A percentile compares a stretch with the other conserved stretches of the same genome.
These are phyloP conservation scores for Drosophila borborema DNA, from an alignment of 2,888 invertebrate genomes.

Conservation along the genomic window DNA sequence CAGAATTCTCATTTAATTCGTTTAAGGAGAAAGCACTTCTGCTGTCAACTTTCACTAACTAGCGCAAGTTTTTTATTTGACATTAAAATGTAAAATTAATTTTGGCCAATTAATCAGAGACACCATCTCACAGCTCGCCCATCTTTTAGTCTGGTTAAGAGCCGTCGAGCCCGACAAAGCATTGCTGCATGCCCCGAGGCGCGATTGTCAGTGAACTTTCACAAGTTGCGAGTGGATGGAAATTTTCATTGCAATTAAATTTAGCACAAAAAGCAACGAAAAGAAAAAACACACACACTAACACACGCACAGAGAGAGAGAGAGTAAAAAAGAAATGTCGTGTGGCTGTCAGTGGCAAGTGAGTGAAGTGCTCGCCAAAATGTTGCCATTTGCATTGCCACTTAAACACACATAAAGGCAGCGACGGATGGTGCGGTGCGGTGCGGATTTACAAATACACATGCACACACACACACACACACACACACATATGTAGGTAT, in stretches of 20 bases:
- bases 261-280: constrained; percentile 64
- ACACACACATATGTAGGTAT: neutral
- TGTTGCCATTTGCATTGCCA: constrained; percentile 81
- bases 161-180: constrained; percentile 4
- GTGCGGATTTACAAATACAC: constrained; percentile 11
- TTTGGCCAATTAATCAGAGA: constrained; percentile 71
- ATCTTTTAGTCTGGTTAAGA: constrained; percentile 17
- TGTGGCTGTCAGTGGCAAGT: constrained; percentile 70
- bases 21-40: constrained; percentile 37
- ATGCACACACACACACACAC: constrained; percentile 13
- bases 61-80: constrained; percentile 55
- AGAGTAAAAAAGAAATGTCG: constrained; percentile 51
- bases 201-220: constrained; percentile 63
- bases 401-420: constrained; percentile 78
- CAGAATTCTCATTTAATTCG: constrained; percentile 26
- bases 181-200: constrained; percentile 23
- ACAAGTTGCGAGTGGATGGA: constrained; percentile 63
- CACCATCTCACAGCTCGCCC: constrained; percentile 27
- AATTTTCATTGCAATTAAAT: constrained; percentile 80
- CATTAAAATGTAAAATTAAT: constrained; percentile 71
- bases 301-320: constrained; percentile 12
- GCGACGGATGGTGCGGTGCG: constrained; percentile 27
- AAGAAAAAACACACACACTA: constrained; percentile 1
- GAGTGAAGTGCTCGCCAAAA: constrained; percentile 72
- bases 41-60: constrained; percentile 48